These are phyloP conservation scores for Enteromius radiatus DNA, from an alignment of 2,797 vertebrate genomes.

Conservation along the genomic window DNA sequence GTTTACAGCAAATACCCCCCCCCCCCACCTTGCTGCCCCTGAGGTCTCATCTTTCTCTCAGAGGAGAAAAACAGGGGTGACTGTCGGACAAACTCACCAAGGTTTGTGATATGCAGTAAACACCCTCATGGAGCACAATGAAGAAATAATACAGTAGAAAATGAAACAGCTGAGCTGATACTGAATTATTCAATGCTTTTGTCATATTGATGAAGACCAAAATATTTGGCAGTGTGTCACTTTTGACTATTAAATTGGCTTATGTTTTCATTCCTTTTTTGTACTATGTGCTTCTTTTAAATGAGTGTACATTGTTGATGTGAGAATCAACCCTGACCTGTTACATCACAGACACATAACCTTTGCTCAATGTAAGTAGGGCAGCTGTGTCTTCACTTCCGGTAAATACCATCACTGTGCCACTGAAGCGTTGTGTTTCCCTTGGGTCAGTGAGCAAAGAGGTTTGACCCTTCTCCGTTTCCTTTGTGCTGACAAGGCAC, in stretches of 20 bases:
- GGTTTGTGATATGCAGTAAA: constrained; percentile 19
- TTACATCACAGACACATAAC: constrained; percentile 15
- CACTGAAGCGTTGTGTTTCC: constrained; percentile 28
- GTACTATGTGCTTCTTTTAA: not conserved
- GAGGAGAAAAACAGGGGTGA: constrained; percentile 52
- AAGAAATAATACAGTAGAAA: not conserved
- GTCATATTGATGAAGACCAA: not conserved
- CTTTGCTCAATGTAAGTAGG: constrained; percentile 20
- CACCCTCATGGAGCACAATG: not conserved
- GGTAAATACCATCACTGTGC: constrained; percentile 34
- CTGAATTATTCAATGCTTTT: not conserved
- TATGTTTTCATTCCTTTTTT: not conserved
- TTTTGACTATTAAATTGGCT: not conserved
- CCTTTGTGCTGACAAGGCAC: constrained; percentile 9
- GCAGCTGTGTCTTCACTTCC: constrained; percentile 30
- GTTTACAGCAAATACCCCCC: constrained; percentile 23
- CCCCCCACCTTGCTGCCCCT: constrained; percentile 58
- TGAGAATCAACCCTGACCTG: constrained; percentile 6
- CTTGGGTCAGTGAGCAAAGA: constrained; percentile 22
- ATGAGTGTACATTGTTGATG: not conserved
- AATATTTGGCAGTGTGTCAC: not conserved
- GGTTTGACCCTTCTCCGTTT: constrained; percentile 34
- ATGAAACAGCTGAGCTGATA: not conserved
- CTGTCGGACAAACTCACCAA: constrained; percentile 23
- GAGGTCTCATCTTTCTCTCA: constrained; percentile 52